Evolutionary conservation across 2,113 vertebrate species (phyloP), one percentile per base, ranked within the genome.

Genomic region (Apus apus): DNA sequence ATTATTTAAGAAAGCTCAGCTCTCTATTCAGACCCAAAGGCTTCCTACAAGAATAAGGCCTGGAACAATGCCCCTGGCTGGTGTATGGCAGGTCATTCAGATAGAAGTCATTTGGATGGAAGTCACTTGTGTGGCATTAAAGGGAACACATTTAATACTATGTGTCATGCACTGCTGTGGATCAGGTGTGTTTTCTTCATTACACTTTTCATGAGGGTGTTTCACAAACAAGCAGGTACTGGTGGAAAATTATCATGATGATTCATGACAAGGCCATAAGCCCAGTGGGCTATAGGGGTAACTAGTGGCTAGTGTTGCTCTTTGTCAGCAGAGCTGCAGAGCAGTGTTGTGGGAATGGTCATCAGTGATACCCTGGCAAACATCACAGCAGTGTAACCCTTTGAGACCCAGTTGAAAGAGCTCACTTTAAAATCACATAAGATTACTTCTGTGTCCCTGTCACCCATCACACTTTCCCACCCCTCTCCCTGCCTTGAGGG

Each of bases 1-100:
- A 50, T 45, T 89, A 90, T 84, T 95, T 90, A 65, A 91, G 74
- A 86, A 88, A 95, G 11, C 40, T 89, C 76, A 74, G 22, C 27
- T 92, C 32, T 87, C 36, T 87, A 6, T 88, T 88, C 75, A 82
- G n/a, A 92, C 22, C 22, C 30, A 54, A 86, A 90, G 46, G n/a
- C 14, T 89, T 95, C 68, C 78, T 91, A 29, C 51, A 91, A 91
- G 72, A 92, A 48, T n/a, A 84, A 95, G 62, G 29, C 23, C 48
- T 94, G 89, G 68, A 88, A 79, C 5, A 2, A n/a, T 58, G 68
- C 64, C 51, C 36, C 65, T 85, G 85, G 25, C 56, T 84, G 54
- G 74, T 53, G 7, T 48, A 67, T 34, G 30, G 65, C 21, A 46
- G 89, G 38, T 40, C 30, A 54, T 70, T 86, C 8, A 4, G 36